A percentile compares a stretch with the other conserved stretches of the same genome.
Evolutionary conservation across 2,113 vertebrate genomes (phyloP).

Genomic region (Himantopus leucocephalus): DNA sequence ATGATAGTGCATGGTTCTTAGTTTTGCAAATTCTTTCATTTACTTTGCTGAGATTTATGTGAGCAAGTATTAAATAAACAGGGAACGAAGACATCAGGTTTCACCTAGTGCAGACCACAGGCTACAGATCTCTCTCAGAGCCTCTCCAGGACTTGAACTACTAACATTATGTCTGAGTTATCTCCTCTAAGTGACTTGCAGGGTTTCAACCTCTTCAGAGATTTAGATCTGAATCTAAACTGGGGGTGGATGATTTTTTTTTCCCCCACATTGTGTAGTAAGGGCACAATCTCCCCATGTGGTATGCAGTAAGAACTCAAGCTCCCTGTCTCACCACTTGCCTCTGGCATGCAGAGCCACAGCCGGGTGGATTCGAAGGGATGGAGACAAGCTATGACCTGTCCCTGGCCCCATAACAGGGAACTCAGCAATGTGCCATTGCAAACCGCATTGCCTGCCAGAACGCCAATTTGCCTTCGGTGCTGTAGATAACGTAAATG

Average conservation of each 20-base stretch:
- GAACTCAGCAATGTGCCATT: not conserved
- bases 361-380: not conserved
- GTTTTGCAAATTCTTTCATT: not conserved
- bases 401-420: not conserved
- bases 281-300: not conserved
- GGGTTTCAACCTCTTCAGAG: not conserved
- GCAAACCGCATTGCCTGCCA: not conserved
- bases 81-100: accelerated
- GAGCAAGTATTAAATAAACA: not conserved
- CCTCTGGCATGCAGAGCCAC: not conserved
- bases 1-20: not conserved
- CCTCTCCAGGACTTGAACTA: not conserved
- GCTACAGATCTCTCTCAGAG: not conserved
- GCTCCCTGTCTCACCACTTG: not conserved
- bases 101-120: not conserved
- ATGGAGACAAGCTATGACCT: not conserved
- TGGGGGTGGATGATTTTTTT: not conserved
- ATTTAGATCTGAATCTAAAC: not conserved
- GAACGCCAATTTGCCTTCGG: not conserved
- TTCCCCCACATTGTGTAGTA: accelerated
- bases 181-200: not conserved
- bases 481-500: not conserved
- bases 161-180: not conserved
- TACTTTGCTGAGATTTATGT: not conserved
- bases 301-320: not conserved